These are phyloP conservation scores for Chloebia gouldiae DNA, from an alignment of 2,113 vertebrate species.

Conservation along the genomic window DNA sequence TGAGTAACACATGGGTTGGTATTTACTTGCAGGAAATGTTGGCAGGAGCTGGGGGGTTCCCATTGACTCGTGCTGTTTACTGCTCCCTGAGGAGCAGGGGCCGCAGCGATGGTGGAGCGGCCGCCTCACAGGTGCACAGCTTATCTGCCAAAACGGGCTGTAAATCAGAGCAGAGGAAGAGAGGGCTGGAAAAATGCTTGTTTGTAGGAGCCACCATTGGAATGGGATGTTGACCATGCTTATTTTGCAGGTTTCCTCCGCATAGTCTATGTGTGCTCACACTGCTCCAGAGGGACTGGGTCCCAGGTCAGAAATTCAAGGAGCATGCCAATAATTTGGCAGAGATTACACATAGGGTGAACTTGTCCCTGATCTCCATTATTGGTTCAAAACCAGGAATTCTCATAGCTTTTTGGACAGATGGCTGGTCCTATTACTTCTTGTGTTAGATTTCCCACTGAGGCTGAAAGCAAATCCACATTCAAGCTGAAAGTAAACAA, in stretches of 20 bases:
- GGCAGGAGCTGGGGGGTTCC: neutral
- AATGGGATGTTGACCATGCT: neutral
- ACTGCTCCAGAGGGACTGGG: neutral
- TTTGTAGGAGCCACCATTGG: neutral
- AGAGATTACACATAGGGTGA: neutral
- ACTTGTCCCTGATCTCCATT: neutral
- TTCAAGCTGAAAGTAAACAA: constrained; percentile 51
- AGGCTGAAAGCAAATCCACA: constrained; percentile 49
- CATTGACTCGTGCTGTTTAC: neutral
- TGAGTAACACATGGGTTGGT: neutral
- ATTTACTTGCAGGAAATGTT: neutral
- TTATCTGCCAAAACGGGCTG: neutral
- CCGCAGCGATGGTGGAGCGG: neutral
- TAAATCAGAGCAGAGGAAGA: neutral
- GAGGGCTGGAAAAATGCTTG: neutral
- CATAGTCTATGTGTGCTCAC: neutral
- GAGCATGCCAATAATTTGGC: neutral
- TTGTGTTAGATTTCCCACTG: constrained; percentile 23
- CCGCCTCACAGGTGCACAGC: neutral
- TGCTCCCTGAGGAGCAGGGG: neutral
- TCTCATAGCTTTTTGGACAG: constrained; percentile 20
- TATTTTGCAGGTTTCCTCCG: neutral
- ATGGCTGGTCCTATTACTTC: constrained; percentile 37
- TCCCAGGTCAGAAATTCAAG: neutral
- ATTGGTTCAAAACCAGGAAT: constrained; percentile 15